A percentile compares a stretch with the other conserved stretches of the same genome.
phyloP scores from a whole-genome alignment of 2,797 vertebrate species.

The Aythya fuligula region DNA sequence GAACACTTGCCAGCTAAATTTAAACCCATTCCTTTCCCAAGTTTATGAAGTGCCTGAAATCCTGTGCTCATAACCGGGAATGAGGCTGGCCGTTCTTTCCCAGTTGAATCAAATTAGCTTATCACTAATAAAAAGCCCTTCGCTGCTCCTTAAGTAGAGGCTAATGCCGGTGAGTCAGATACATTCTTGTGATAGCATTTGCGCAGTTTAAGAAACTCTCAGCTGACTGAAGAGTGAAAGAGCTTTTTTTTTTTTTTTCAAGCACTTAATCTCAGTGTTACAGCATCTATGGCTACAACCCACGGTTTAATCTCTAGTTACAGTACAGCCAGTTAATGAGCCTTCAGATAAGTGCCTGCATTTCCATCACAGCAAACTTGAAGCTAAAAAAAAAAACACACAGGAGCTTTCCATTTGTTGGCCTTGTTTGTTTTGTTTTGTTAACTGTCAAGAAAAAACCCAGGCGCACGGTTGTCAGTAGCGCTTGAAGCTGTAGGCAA shows the following conservation, averaged over 20 bases:
- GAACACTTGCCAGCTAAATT: not conserved
- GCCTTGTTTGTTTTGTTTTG: not conserved
- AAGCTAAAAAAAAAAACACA: not conserved
- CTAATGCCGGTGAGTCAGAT: conserved; percentile 5
- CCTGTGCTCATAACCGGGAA: not conserved
- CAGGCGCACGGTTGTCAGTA: not conserved
- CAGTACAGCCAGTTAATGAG: not conserved
- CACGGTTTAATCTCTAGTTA: not conserved
- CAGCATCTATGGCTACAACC: not conserved
- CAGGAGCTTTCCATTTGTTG: not conserved
- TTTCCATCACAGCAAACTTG: not conserved
- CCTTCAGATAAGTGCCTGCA: not conserved
- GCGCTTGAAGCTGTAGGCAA: not conserved
- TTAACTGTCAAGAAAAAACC: not conserved
- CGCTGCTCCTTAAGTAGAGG: not conserved
- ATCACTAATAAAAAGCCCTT: conserved; percentile 5
- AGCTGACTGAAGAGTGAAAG: not conserved
- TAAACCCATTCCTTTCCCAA: not conserved
- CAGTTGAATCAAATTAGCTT: not conserved
- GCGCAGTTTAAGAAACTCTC: not conserved
- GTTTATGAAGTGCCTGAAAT: not conserved
- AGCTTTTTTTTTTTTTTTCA: not conserved
- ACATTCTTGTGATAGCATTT: not conserved
- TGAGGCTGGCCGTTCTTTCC: not conserved
- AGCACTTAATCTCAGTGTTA: not conserved